Evolutionary conservation across 2,113 vertebrate genomes (phyloP).

Genomic region (Tretioscincus oriximinensis): DNA sequence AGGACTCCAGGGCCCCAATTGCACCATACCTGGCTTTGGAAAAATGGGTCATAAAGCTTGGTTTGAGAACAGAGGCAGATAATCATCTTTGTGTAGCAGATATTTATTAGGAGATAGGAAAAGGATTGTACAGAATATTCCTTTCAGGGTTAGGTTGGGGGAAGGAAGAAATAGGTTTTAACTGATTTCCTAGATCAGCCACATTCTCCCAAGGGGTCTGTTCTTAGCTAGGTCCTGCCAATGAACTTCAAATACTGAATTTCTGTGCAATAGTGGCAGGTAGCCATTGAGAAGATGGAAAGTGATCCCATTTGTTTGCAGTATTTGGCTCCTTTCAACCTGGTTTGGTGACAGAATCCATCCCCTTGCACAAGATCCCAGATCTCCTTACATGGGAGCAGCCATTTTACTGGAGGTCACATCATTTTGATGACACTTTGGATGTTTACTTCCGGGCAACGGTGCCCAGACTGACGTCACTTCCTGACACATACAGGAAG

Average conservation of each 20-base stretch:
- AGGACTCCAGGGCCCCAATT: conserved; percentile 60
- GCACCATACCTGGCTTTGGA: conserved; percentile 71
- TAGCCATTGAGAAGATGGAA: too few relatives aligned
- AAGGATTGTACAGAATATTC: conserved; percentile 62
- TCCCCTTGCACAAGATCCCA: too few relatives aligned
- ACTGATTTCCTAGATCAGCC: conserved; percentile 8
- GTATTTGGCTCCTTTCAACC: too few relatives aligned
- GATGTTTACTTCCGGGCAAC: too few relatives aligned
- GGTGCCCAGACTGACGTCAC: too few relatives aligned
- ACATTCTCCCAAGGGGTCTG: background rate
- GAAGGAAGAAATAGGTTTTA: conserved; percentile 35
- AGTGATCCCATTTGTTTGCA: too few relatives aligned
- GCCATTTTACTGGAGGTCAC: too few relatives aligned
- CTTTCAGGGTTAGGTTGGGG: conserved; percentile 54
- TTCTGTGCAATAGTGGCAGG: background rate
- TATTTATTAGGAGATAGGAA: conserved; percentile 70
- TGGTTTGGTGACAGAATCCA: too few relatives aligned
- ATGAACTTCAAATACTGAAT: background rate
- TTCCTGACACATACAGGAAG: too few relatives aligned
- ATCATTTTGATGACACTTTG: too few relatives aligned
- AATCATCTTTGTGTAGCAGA: conserved; percentile 64
- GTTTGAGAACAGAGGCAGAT: conserved; percentile 66
- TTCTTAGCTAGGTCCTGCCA: background rate
- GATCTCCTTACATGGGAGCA: too few relatives aligned
- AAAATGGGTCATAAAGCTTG: conserved; percentile 75